Evolutionary conservation across 2,797 vertebrate species (phyloP), one percentile per base, ranked within the genome.

Genomic region (Halcyon leucocephala): DNA sequence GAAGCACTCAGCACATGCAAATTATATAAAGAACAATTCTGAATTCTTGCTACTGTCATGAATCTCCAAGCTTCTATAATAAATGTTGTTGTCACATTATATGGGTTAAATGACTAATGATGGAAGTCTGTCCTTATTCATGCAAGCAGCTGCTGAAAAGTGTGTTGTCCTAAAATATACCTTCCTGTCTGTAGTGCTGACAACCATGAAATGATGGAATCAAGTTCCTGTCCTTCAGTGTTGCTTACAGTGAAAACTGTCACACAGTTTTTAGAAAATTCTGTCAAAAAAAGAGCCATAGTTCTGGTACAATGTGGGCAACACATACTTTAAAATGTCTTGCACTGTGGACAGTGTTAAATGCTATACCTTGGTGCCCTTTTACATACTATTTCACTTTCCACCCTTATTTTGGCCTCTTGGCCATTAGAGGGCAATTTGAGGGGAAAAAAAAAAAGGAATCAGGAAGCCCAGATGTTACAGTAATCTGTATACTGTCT

Each of bases 91-190:
- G 97, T 97, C 97, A 95, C 42, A 65, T 91, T 96, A 93, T 89
- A 95, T 88, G 90, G 95, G 86, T 90, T 95, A 89, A 95, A 97
- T 96, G 95, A 97, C 91, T 96, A 95, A 97, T 94, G 97, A 96
- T 94, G 90, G 93, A 96, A 96, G 78, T 81, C 72, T 94, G 82
- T 90, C 95, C 95, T 87, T 96, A 97, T 97, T 96, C 96, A 97
- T 90, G 91, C 97, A 97, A 97, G 97, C 96, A 93, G 94, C 92
- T 97, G 93, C 93, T 96, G 93, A 93, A 81, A 93, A 97, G 97
- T 96, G 90, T 97, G 97, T 97, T 97, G 96, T 97, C 97, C 97
- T 93, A 95, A 98, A 98, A 98, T 98, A 98, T 97, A 97, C 97
- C 97, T 97, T 93, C 92, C 96, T 97, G 97, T 97, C 97, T 86